phyloP scores from a whole-genome alignment of 2,797 vertebrate species.

The Typhlichthys eigenmanni region DNA sequence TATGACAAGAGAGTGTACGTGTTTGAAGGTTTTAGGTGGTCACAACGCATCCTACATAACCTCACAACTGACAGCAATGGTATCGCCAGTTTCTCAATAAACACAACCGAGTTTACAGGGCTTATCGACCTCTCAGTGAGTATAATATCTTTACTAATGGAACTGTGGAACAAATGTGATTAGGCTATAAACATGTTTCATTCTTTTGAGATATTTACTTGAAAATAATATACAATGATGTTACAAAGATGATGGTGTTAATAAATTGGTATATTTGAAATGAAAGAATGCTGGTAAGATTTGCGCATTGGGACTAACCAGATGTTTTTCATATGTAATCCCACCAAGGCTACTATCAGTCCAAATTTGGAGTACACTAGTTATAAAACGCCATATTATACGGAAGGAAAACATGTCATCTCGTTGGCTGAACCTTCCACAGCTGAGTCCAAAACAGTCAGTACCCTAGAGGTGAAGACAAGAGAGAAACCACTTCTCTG shows the following conservation, averaged over 20 bases:
- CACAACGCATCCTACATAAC: conserved; percentile 36
- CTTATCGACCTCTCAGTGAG: conserved; percentile 45
- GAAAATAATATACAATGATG: no score
- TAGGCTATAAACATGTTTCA: not conserved
- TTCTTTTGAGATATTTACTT: not conserved
- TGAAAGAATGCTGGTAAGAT: not conserved
- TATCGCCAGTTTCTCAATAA: conserved; percentile 57
- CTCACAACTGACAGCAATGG: conserved; percentile 67
- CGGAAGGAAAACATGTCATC: not conserved
- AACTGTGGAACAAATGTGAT: not conserved
- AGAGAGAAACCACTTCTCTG: conserved; percentile 50
- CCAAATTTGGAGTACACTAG: fast-evolving
- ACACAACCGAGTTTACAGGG: conserved; percentile 7
- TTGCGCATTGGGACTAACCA: not conserved
- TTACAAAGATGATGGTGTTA: no score
- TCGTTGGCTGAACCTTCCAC: conserved; percentile 13
- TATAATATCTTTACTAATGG: not conserved
- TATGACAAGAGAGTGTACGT: conserved; percentile 51
- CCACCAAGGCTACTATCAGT: conserved; percentile 33
- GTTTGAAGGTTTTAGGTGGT: conserved; percentile 37
- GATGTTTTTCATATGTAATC: not conserved
- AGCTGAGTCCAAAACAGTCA: conserved; percentile 48
- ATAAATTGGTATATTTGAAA: no score
- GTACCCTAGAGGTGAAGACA: conserved; percentile 52
- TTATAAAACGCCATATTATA: conserved; percentile 6